Conservation (phyloP, 2,797 vertebrate genomes). For the Cyprinodon diabolis region DNA sequence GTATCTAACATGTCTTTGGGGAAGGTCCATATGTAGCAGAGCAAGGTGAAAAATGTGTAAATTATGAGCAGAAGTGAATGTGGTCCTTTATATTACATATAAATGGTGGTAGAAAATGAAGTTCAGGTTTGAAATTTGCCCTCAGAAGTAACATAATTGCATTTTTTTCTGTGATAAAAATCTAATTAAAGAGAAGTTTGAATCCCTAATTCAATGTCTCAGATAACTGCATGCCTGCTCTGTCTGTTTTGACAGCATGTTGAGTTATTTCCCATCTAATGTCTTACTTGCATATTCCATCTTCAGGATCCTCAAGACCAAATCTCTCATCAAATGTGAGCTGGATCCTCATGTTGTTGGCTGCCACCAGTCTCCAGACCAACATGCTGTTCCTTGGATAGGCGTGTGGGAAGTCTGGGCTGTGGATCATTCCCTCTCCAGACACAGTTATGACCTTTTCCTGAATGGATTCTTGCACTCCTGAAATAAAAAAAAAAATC, state of each 20-base stretch:
- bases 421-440: constrained; percentile 91
- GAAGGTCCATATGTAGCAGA: constrained; percentile 15
- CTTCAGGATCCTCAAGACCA: constrained; percentile 96
- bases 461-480: constrained; percentile 93
- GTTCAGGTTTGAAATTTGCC: not conserved
- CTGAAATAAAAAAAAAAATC: constrained; percentile 74
- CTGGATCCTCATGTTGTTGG: constrained; percentile 89
- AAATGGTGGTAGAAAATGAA: not conserved
- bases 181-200: not conserved
- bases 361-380: constrained; percentile 91
- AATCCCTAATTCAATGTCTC: not conserved
- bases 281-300: constrained; percentile 97
- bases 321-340: constrained; percentile 94
- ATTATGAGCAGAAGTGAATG: not conserved
- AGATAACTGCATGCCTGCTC: not conserved
- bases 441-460: constrained; percentile 93
- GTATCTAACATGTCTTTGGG: constrained; percentile 13
- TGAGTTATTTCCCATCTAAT: not conserved
- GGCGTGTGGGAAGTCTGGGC: constrained; percentile 91
- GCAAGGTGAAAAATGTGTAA: not conserved
- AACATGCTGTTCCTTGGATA: constrained; percentile 91
- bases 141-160: not conserved
- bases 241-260: not conserved
- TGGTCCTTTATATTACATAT: not conserved
- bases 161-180: not conserved